Evolutionary conservation across 2,113 vertebrate genomes (phyloP).

Genomic region (Anas platyrhynchos): DNA sequence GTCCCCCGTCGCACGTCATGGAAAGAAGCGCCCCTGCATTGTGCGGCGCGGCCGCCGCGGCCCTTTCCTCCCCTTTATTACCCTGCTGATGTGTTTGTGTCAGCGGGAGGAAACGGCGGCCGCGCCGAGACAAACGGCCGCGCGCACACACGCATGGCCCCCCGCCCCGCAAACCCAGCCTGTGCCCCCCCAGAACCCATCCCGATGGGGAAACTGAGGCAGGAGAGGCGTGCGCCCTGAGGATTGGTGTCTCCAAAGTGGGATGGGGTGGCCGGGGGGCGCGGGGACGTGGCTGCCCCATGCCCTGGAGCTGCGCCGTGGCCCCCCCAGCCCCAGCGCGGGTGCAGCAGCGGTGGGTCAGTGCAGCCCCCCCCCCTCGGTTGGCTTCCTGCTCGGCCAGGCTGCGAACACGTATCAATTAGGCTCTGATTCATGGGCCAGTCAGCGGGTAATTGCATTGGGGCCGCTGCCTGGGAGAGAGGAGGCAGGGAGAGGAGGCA

Average conservation of each 20-base stretch:
- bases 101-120: background rate
- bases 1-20: background rate
- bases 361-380: background rate
- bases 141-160: background rate
- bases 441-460: background rate
- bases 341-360: too few species aligned
- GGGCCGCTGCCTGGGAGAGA: background rate
- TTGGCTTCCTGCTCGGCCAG: background rate
- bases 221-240: background rate
- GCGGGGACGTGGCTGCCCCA: too few species aligned
- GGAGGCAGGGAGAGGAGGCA: background rate
- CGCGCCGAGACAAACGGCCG: background rate
- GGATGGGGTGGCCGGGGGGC: too few species aligned
- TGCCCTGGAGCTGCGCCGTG: too few species aligned
- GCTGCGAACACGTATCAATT: conserved; percentile 32
- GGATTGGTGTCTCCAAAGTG: rapidly evolving
- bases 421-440: background rate
- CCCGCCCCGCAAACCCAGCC: background rate
- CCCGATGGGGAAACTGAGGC: background rate
- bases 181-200: too few species aligned
- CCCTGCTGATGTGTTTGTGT: conserved; percentile 44
- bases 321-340: background rate
- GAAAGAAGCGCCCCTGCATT: conserved; percentile 7
- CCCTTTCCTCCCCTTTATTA: conserved; percentile 54
- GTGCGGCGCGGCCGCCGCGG: background rate